A percentile compares a stretch with the other conserved stretches of the same genome.
phyloP scores from a whole-genome alignment of 2,888 invertebrate species.

The Sthenelais limicola region DNA sequence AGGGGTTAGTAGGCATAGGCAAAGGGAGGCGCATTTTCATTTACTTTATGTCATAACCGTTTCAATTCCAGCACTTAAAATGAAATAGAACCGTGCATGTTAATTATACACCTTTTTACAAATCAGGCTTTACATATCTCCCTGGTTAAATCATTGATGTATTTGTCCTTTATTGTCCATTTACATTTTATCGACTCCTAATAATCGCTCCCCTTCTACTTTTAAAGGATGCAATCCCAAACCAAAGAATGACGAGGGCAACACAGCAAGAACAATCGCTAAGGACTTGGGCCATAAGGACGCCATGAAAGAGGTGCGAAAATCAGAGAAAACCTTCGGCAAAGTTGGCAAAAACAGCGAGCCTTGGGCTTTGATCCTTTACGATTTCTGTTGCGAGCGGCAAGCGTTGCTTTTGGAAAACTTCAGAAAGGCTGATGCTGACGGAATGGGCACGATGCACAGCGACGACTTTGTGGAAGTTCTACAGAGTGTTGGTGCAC shows the following conservation, averaged over 20 bases:
- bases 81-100: too few species aligned
- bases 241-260: slow-evolving; percentile 70
- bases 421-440: slow-evolving; percentile 67
- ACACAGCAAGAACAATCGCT: slow-evolving; percentile 66
- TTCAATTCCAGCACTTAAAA: too few species aligned
- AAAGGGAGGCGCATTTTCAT: too few species aligned
- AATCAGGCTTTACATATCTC: too few species aligned
- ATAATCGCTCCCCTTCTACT: too few species aligned
- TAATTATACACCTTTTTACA: too few species aligned
- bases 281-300: slow-evolving; percentile 71
- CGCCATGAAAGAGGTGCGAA: slow-evolving; percentile 69
- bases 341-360: slow-evolving; percentile 68
- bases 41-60: too few species aligned
- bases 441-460: slow-evolving; percentile 61
- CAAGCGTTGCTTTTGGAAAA: slow-evolving; percentile 59
- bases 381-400: slow-evolving; percentile 67
- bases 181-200: too few species aligned
- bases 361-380: slow-evolving; percentile 67
- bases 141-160: too few species aligned
- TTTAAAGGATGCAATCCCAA: slow-evolving; percentile 72
- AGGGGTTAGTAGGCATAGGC: too few species aligned
- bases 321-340: slow-evolving; percentile 70
- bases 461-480: slow-evolving; percentile 65
- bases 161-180: too few species aligned
- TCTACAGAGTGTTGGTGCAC: slow-evolving; percentile 62